Base-by-base conservation (phyloP, 2,888 invertebrate genomes). In the Melanostoma scalare region DNA sequence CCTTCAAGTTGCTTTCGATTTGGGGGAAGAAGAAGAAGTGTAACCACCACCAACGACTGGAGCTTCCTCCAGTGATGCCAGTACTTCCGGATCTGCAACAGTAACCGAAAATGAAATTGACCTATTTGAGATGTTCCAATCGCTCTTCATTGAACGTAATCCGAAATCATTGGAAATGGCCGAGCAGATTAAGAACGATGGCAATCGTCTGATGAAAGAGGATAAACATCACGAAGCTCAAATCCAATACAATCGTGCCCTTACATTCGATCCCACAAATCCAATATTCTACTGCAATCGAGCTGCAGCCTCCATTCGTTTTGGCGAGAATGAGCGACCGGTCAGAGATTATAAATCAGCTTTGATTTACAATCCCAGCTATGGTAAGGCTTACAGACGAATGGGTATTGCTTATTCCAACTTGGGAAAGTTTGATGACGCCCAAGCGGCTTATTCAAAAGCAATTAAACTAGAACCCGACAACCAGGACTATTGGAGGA, bases 251-350 rank as follows among this genome's bases (percentile, higher is more conserved):
- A 94, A 96, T 85, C 89, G 96, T 87, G 99, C 99, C 8, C 97
- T 99, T 86, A 93, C 95, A 87, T 92, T 97, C 74, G 97, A 98
- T 90, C 94, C 95, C 31, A 93, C 94, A 82, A 99, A 99, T 92
- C 96, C 99, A 0, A 97, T 99, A 38, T 99, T 96, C 92, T 99
- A 96, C 91, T 98, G 99, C 91, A 99, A 99, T 90, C 94, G 99
- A 86, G 99, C 99, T 55, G 99, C 99, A 1, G 98, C 98, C 0
- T 95, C 96, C 90, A 98, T 96, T 89, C 97, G 98, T 89, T 92
- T 98, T 86, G 96, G 96, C 60, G 95, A 96, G 88, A 95, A 97
- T 89, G 93, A 95, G 73, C 93, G 94, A 80, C 97, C 98, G 8
- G 95, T 99, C 67, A 94, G 95, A 67, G 99, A 99, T 91, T 99